phyloP scores from a whole-genome alignment of 2,888 invertebrate genomes.

The Temnothorax ravouxi region DNA sequence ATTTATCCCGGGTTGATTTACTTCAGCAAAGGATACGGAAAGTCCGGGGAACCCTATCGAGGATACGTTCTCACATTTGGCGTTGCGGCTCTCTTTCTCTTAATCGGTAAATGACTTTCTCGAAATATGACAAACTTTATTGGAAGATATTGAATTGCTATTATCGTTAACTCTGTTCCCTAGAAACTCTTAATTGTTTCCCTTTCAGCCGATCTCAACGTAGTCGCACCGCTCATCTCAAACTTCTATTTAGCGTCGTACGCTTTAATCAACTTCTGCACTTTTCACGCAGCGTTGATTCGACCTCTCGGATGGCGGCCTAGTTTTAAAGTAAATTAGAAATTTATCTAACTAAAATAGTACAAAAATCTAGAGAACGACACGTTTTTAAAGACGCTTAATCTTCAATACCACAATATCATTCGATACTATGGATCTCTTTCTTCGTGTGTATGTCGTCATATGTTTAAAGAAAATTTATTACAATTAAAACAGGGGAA shows the following conservation, averaged over 20 bases:
- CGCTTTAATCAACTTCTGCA: slow-evolving; percentile 97
- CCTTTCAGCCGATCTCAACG: slow-evolving; percentile 93
- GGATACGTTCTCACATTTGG: slow-evolving; percentile 97
- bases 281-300: slow-evolving; percentile 96
- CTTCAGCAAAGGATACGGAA: slow-evolving; percentile 97
- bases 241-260: slow-evolving; percentile 98
- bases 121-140: not conserved
- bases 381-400: not conserved
- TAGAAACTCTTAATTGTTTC: not conserved
- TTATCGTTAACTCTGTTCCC: slow-evolving; percentile 19
- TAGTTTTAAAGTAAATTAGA: slow-evolving; percentile 91
- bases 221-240: slow-evolving; percentile 97
- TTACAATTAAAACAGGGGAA: too few species aligned
- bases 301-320: slow-evolving; percentile 96
- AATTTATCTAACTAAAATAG: not conserved
- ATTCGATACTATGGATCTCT: not conserved
- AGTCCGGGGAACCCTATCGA: slow-evolving; percentile 94
- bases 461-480: too few species aligned
- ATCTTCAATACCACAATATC: not conserved
- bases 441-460: too few species aligned
- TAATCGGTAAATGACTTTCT: slow-evolving; percentile 91
- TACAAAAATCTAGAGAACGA: not conserved
- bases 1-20: slow-evolving; percentile 97
- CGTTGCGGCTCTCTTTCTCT: slow-evolving; percentile 94
- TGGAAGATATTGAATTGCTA: not conserved